Evolutionary conservation across 2,797 vertebrate species (phyloP).

Genomic region (Molossus molossus): DNA sequence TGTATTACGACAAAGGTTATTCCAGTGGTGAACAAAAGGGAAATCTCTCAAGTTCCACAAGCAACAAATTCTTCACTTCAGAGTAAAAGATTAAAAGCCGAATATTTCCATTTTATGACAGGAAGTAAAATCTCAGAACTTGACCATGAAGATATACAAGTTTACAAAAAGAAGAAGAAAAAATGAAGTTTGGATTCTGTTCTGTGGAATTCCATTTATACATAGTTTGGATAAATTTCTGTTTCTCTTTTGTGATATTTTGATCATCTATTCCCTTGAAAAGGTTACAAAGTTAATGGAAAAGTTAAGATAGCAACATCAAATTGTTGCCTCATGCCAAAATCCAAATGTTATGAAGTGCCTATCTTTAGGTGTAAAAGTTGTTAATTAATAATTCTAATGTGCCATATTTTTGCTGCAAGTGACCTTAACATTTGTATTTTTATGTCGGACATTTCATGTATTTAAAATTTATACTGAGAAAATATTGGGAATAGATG

Average conservation of each 20-base stretch:
- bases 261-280: slow-evolving; percentile 51
- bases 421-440: slow-evolving; percentile 51
- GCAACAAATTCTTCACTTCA: slow-evolving; percentile 33
- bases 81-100: slow-evolving; percentile 21
- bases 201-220: slow-evolving; percentile 34
- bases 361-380: slow-evolving; percentile 55
- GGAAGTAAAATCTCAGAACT: slow-evolving; percentile 32
- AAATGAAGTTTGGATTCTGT: slow-evolving; percentile 17
- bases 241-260: not conserved
- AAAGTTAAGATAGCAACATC: slow-evolving; percentile 12
- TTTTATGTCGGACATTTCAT: slow-evolving; percentile 27
- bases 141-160: not conserved
- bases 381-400: slow-evolving; percentile 63
- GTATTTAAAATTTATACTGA: slow-evolving; percentile 14
- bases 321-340: slow-evolving; percentile 35
- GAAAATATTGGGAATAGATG: not conserved
- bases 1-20: not conserved
- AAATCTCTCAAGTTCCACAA: not conserved
- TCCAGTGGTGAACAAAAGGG: not conserved
- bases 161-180: slow-evolving; percentile 19
- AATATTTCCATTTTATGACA: slow-evolving; percentile 23
- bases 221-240: not conserved
- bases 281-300: not conserved
- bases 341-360: slow-evolving; percentile 68
- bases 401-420: slow-evolving; percentile 49